Evolutionary conservation across 2,797 vertebrate genomes (phyloP).

Genomic region (Acipenser transmontanus): DNA sequence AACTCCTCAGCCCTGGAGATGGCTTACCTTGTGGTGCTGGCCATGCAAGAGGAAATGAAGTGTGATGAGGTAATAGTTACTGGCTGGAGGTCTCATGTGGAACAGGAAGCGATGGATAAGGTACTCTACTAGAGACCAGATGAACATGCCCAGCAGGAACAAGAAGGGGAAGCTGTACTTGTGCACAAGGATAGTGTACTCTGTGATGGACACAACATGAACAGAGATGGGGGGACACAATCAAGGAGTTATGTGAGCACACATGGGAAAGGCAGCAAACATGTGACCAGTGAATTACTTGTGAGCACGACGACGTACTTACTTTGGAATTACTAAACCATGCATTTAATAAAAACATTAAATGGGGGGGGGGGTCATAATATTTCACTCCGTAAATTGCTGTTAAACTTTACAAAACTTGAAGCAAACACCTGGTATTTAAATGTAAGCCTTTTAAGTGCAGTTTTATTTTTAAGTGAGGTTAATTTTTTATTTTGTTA

Average conservation of each 20-base stretch:
- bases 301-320: too few relatives aligned
- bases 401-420: too few relatives aligned
- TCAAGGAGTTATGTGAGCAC: not conserved
- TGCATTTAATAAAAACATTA: too few relatives aligned
- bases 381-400: too few relatives aligned
- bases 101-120: slow-evolving; percentile 11
- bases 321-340: too few relatives aligned
- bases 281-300: not conserved
- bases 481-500: too few relatives aligned
- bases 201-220: slow-evolving; percentile 41
- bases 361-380: too few relatives aligned
- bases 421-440: too few relatives aligned
- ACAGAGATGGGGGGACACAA: not conserved
- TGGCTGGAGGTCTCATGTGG: slow-evolving; percentile 6
- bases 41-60: slow-evolving; percentile 17
- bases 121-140: slow-evolving; percentile 13
- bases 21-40: slow-evolving; percentile 92
- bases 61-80: slow-evolving; percentile 10
- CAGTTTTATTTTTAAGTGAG: too few relatives aligned
- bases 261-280: slow-evolving; percentile 7
- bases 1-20: slow-evolving; percentile 32
- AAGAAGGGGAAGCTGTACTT: slow-evolving; percentile 16
- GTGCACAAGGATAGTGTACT: slow-evolving; percentile 69
- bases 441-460: too few relatives aligned
- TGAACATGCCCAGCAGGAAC: slow-evolving; percentile 11